Evolutionary conservation across 2,888 invertebrate species (phyloP).

Genomic region (Holacanthella duospinosa): DNA sequence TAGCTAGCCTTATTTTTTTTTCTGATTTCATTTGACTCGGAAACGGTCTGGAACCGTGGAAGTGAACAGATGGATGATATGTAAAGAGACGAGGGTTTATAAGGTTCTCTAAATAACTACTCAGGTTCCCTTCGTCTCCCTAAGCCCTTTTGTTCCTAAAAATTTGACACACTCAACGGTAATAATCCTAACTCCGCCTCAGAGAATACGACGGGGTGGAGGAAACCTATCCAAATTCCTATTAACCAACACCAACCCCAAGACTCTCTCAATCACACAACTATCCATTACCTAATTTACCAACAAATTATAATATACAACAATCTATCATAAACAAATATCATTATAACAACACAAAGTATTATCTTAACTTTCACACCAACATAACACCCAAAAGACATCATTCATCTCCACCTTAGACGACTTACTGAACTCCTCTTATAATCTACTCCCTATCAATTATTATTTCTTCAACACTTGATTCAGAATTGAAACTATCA

Average conservation of each 20-base stretch:
- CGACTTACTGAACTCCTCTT: too few species aligned
- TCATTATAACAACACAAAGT: too few species aligned
- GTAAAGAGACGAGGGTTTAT: conserved; percentile 23
- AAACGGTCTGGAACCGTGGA: conserved; percentile 7
- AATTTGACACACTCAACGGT: conserved; percentile 38
- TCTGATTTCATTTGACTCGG: conserved; percentile 6
- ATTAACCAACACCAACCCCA: conserved; percentile 30
- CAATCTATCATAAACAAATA: too few species aligned
- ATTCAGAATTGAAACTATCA: too few species aligned
- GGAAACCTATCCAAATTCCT: conserved; percentile 33
- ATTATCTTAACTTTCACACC: too few species aligned
- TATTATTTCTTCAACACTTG: too few species aligned
- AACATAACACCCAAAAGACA: too few species aligned
- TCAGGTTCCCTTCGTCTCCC: conserved; percentile 9
- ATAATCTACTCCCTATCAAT: too few species aligned
- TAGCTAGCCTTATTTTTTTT: not conserved
- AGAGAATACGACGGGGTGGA: conserved; percentile 37
- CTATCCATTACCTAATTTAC: conserved; percentile 12
- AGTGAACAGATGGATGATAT: conserved; percentile 38
- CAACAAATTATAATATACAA: too few species aligned
- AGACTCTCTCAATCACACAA: conserved; percentile 18
- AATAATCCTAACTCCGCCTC: conserved; percentile 38
- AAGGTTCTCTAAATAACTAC: conserved; percentile 16
- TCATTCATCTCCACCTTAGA: too few species aligned
- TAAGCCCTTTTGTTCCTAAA: conserved; percentile 34